phyloP scores from a whole-genome alignment of 2,113 vertebrate genomes.

The Hydrochoerus hydrochaeris region DNA sequence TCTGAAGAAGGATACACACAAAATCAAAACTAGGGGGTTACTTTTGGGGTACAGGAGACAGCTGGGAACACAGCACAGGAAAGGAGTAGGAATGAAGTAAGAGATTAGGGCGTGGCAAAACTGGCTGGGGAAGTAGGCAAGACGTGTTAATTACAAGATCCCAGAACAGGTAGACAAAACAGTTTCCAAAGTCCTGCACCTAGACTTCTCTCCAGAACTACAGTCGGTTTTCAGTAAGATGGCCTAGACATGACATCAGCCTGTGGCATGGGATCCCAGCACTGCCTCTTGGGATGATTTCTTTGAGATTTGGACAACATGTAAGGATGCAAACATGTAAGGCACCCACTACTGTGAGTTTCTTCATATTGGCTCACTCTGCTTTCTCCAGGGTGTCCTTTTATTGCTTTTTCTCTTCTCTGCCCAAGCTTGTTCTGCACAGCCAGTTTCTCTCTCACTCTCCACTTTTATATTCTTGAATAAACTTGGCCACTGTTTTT shows the following conservation, averaged over 20 bases:
- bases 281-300: neutral
- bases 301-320: neutral
- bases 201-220: neutral
- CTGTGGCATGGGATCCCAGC: neutral
- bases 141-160: neutral
- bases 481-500: neutral
- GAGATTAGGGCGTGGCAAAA: neutral
- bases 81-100: neutral
- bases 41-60: neutral
- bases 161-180: neutral
- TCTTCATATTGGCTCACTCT: neutral
- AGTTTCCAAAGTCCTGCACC: neutral
- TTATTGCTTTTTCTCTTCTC: neutral
- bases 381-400: neutral
- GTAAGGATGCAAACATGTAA: neutral
- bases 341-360: neutral
- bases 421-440: neutral
- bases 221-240: neutral
- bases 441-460: neutral
- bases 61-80: neutral
- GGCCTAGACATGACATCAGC: neutral
- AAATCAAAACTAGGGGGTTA: slow-evolving; percentile 8
- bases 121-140: neutral
- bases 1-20: neutral
- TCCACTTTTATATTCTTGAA: neutral